A percentile compares a stretch with the other conserved stretches of the same genome.
Conservation (phyloP, 2,888 invertebrate species). For the Scelioninae gen. 1 region DNA sequence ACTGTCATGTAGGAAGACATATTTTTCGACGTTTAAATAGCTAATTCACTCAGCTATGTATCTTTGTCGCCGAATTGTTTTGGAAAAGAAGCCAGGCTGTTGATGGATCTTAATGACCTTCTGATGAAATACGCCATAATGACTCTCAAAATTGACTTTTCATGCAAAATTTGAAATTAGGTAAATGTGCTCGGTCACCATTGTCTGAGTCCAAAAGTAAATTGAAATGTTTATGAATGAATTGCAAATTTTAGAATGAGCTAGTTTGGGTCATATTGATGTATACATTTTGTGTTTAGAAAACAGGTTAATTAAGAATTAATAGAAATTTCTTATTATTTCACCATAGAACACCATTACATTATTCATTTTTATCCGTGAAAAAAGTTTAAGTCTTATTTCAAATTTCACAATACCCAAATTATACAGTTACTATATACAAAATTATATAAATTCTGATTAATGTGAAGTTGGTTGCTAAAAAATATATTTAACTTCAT, state of each 20-base stretch:
- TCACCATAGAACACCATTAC: too few species aligned
- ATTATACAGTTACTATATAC: too few species aligned
- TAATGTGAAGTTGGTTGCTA: too few species aligned
- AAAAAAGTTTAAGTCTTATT: too few species aligned
- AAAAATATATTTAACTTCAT: too few species aligned
- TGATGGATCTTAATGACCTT: constrained; percentile 49
- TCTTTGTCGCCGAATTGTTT: constrained; percentile 15
- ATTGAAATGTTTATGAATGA: constrained; percentile 34
- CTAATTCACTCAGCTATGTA: constrained; percentile 35
- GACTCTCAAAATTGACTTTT: constrained; percentile 50
- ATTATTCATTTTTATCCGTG: too few species aligned
- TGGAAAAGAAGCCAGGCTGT: constrained; percentile 20
- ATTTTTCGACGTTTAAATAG: constrained; percentile 19
- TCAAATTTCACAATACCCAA: too few species aligned
- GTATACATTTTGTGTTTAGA: too few species aligned
- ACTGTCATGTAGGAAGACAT: background rate
- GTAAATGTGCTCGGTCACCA: constrained; percentile 14
- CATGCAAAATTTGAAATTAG: constrained; percentile 24
- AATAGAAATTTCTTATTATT: too few species aligned
- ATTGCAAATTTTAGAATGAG: constrained; percentile 15
- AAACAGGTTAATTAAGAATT: too few species aligned
- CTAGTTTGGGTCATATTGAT: constrained; percentile 2
- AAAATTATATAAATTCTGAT: too few species aligned
- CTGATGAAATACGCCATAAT: constrained; percentile 44
- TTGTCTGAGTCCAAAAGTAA: constrained; percentile 8